Conservation (phyloP, 1,140 invertebrate species). For the Aricia agestis region DNA sequence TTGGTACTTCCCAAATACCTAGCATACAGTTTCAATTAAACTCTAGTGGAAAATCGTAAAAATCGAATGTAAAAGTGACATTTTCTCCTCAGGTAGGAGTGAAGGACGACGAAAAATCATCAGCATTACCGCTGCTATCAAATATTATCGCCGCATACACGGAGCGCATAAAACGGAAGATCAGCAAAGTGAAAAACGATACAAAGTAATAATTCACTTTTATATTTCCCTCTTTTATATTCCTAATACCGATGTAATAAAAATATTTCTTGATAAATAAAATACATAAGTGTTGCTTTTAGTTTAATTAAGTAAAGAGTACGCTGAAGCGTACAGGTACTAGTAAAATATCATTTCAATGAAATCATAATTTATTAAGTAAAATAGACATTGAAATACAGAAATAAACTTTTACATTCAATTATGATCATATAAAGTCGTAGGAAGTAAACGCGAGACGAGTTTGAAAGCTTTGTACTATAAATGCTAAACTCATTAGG, state of each 20-base stretch:
- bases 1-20: too few relatives aligned
- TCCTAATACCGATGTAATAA: neutral
- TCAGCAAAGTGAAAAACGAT: constrained; percentile 51
- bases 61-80: neutral
- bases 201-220: constrained; percentile 16
- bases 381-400: too few relatives aligned
- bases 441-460: too few relatives aligned
- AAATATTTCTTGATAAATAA: neutral
- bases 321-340: neutral
- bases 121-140: constrained; percentile 51
- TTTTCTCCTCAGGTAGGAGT: constrained; percentile 42
- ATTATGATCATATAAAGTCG: too few relatives aligned
- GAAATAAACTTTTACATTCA: too few relatives aligned
- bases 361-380: too few relatives aligned
- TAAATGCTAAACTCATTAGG: too few relatives aligned
- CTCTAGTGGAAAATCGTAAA: neutral
- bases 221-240: neutral
- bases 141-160: constrained; percentile 64
- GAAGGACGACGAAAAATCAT: constrained; percentile 62
- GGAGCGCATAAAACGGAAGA: constrained; percentile 63
- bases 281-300: neutral
- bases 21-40: too few relatives aligned
- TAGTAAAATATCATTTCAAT: too few relatives aligned
- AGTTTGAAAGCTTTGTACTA: too few relatives aligned
- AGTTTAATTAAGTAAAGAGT: neutral